Evolutionary conservation across 2,113 vertebrate genomes (phyloP).

Genomic region (Aegithalos caudatus): DNA sequence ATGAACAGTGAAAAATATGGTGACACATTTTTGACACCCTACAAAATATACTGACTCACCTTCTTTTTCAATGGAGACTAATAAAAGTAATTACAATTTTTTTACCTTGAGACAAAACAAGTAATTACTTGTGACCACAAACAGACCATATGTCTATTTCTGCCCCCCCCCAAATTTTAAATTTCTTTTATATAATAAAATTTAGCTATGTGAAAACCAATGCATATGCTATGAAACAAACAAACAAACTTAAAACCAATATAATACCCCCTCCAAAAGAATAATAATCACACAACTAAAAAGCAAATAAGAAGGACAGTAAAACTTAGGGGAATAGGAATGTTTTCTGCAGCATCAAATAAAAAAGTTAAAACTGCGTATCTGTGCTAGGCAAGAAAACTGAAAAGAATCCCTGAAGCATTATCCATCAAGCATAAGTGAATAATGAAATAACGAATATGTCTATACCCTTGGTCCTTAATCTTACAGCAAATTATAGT

Average conservation of each 20-base stretch:
- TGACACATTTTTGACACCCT: slow-evolving; percentile 10
- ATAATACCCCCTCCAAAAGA: slow-evolving; percentile 8
- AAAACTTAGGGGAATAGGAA: neutral
- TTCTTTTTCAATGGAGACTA: slow-evolving; percentile 19
- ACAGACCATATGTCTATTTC: neutral
- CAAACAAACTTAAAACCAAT: neutral
- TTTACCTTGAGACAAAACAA: slow-evolving; percentile 2
- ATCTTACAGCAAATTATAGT: slow-evolving; percentile 80
- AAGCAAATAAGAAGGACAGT: slow-evolving; percentile 23
- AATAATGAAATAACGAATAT: slow-evolving; percentile 73
- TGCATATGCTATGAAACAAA: neutral
- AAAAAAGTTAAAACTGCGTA: slow-evolving; percentile 56
- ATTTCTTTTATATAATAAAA: neutral
- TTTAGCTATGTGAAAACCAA: slow-evolving; percentile 1
- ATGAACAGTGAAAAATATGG: slow-evolving; percentile 28
- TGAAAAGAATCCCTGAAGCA: slow-evolving; percentile 62
- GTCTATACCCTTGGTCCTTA: slow-evolving; percentile 72
- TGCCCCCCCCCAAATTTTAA: slow-evolving; percentile 9
- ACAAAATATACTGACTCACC: neutral
- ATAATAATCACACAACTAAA: neutral
- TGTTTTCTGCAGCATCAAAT: slow-evolving; percentile 48
- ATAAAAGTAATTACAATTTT: neutral
- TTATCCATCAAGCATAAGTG: slow-evolving; percentile 73
- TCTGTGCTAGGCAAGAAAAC: slow-evolving; percentile 29
- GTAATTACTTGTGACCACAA: slow-evolving; percentile 21